Conservation (phyloP, 2,113 vertebrate species). For the Corynorhinus townsendii region DNA sequence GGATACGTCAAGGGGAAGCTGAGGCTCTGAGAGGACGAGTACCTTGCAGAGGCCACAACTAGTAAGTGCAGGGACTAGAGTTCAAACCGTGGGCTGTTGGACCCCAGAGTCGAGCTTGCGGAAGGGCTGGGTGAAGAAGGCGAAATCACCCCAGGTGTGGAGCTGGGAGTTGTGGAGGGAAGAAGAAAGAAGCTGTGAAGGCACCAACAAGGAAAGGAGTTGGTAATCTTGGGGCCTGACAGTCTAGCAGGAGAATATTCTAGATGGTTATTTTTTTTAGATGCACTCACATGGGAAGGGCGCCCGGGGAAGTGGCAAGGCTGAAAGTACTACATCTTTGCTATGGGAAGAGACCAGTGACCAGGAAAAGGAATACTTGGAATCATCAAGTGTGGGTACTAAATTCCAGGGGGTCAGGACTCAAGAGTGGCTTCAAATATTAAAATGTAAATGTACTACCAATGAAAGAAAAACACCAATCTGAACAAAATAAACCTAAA, state of each 20-base stretch:
- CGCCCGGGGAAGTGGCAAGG: not conserved
- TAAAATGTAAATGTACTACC: not conserved
- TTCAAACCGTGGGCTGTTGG: not conserved
- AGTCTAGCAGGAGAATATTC: not conserved
- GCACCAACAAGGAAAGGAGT: not conserved
- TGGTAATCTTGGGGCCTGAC: not conserved
- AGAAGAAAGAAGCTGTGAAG: not conserved
- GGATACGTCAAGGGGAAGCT: not conserved
- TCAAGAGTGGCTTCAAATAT: not conserved
- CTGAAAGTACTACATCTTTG: not conserved
- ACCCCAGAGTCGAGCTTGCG: not conserved
- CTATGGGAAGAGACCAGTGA: not conserved
- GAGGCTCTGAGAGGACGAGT: not conserved
- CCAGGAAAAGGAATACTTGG: not conserved
- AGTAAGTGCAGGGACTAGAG: not conserved
- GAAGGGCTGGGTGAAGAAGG: not conserved
- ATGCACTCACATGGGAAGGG: not conserved
- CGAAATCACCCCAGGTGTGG: not conserved
- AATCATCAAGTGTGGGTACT: not conserved
- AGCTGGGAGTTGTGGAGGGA: not conserved
- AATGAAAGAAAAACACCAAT: constrained; percentile 12
- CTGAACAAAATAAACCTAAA: constrained; percentile 11
- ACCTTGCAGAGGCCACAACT: not conserved
- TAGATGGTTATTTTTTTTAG: no score
- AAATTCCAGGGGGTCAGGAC: not conserved